phyloP scores from a whole-genome alignment of 2,888 invertebrate genomes.

The Hypercompe scribonia region DNA sequence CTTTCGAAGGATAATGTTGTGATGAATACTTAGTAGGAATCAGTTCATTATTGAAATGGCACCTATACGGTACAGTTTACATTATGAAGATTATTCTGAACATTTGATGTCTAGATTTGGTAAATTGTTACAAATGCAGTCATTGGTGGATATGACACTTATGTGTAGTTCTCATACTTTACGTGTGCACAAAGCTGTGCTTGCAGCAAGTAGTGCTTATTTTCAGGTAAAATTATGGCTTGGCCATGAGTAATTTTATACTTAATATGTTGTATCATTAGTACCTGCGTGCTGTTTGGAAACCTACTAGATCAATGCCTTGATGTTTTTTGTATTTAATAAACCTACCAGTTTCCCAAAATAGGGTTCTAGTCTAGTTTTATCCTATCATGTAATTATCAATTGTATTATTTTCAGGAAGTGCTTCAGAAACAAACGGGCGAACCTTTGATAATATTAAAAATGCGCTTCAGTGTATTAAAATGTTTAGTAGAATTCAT shows the following conservation, averaged over 20 bases:
- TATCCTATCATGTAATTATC: not conserved
- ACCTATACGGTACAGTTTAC: slow-evolving; percentile 87
- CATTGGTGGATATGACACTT: slow-evolving; percentile 91
- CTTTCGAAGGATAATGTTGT: slow-evolving; percentile 21
- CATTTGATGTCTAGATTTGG: slow-evolving; percentile 90
- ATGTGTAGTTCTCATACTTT: slow-evolving; percentile 91
- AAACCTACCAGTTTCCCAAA: not conserved
- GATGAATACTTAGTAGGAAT: slow-evolving; percentile 35
- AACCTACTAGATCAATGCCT: slow-evolving; percentile 7
- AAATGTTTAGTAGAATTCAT: slow-evolving; percentile 92
- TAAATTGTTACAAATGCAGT: slow-evolving; percentile 90
- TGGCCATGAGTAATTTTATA: not conserved
- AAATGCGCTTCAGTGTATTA: slow-evolving; percentile 90
- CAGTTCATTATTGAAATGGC: slow-evolving; percentile 68
- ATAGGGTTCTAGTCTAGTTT: not conserved
- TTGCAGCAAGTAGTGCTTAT: slow-evolving; percentile 91
- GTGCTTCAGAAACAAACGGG: slow-evolving; percentile 86
- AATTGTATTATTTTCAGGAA: slow-evolving; percentile 71
- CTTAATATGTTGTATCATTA: not conserved
- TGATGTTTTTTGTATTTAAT: not conserved
- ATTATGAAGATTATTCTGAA: slow-evolving; percentile 90
- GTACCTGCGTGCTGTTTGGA: not conserved
- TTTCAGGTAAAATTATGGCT: slow-evolving; percentile 86
- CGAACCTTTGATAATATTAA: slow-evolving; percentile 88
- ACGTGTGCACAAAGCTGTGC: slow-evolving; percentile 90